Evolutionary conservation across 1,140 invertebrate genomes (phyloP).

Genomic region (Elysia chlorotica): DNA sequence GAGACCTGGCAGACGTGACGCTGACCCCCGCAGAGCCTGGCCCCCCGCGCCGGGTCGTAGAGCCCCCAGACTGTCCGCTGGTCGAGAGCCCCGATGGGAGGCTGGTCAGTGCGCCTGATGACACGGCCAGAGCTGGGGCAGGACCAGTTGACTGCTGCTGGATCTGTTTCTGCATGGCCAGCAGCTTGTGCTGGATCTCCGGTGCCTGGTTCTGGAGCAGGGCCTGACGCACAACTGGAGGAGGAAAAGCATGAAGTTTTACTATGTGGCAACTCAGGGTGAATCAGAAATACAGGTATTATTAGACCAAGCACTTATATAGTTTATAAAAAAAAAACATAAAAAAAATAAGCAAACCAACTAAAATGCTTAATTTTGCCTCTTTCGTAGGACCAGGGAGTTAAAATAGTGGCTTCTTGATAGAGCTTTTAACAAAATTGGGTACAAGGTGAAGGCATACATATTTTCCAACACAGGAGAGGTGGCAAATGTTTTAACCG

Average conservation of each 20-base stretch:
- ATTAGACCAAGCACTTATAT: too few relatives aligned
- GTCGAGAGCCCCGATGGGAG: slow-evolving; percentile 37
- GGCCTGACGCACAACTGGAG: slow-evolving; percentile 63
- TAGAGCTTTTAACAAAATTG: too few relatives aligned
- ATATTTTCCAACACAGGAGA: too few relatives aligned
- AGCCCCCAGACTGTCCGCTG: not conserved
- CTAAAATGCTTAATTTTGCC: too few relatives aligned
- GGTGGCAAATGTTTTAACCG: too few relatives aligned
- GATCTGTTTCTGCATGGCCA: slow-evolving; percentile 81
- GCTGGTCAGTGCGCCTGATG: slow-evolving; percentile 15
- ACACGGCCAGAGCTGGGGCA: slow-evolving; percentile 4
- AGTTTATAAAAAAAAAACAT: too few relatives aligned
- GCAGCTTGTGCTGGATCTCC: slow-evolving; percentile 89
- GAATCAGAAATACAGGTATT: too few relatives aligned
- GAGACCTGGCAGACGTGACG: slow-evolving; percentile 24
- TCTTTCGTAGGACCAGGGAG: too few relatives aligned
- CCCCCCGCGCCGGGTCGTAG: not conserved
- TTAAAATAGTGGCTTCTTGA: too few relatives aligned
- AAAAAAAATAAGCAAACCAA: too few relatives aligned
- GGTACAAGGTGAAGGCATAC: too few relatives aligned
- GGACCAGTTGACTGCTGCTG: slow-evolving; percentile 45
- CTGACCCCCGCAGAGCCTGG: slow-evolving; percentile 14
- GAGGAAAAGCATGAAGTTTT: slow-evolving; percentile 1
- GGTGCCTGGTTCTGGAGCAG: slow-evolving; percentile 78
- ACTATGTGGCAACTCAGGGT: too few relatives aligned